phyloP scores from a whole-genome alignment of 2,888 invertebrate species.

The Perizoma flavofasciatum region DNA sequence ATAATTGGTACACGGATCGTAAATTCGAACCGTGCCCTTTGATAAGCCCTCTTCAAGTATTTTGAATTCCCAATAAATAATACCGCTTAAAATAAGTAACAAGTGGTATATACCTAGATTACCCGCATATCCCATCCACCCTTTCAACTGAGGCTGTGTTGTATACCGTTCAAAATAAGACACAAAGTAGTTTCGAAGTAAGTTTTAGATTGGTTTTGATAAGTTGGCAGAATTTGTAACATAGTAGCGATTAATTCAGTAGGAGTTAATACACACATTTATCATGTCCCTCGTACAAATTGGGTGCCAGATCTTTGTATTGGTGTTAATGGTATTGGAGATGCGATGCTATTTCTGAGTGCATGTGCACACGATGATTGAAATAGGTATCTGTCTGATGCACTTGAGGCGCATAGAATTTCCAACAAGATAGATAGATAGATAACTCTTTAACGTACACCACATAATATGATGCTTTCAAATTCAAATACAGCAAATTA shows the following conservation, averaged over 20 bases:
- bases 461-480: too few relatives aligned
- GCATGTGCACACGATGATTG: constrained; percentile 10
- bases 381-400: constrained; percentile 2
- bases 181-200: neutral
- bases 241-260: constrained; percentile 53
- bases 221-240: constrained; percentile 36
- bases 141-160: neutral
- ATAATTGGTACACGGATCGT: constrained; percentile 1
- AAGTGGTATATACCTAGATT: constrained; percentile 26
- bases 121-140: constrained; percentile 3
- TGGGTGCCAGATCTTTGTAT: constrained; percentile 43
- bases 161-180: constrained; percentile 1
- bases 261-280: constrained; percentile 43
- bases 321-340: constrained; percentile 37
- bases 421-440: too few relatives aligned
- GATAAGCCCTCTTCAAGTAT: constrained; percentile 21
- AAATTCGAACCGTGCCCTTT: constrained; percentile 18
- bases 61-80: constrained; percentile 36
- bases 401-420: too few relatives aligned
- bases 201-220: constrained; percentile 3
- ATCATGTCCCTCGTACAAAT: constrained; percentile 48
- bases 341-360: constrained; percentile 39
- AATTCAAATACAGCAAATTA: too few relatives aligned
- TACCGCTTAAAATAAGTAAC: constrained; percentile 28
- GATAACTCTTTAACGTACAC: too few relatives aligned